Evolutionary conservation across 2,888 invertebrate genomes (phyloP).

Genomic region (Druceiella hillmani): DNA sequence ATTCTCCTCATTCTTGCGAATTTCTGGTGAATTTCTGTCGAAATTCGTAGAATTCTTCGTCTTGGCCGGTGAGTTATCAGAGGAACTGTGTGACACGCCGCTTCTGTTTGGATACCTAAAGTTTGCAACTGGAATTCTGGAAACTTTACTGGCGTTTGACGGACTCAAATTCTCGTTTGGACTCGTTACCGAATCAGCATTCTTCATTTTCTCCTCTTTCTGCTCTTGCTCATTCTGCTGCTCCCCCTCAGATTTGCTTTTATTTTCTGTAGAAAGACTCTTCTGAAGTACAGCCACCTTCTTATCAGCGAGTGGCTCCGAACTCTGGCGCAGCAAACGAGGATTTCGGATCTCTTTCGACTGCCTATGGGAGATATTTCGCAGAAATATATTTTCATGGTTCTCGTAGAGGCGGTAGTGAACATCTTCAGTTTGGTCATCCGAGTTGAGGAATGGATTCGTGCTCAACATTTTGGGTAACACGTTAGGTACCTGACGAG

Average conservation of each 20-base stretch:
- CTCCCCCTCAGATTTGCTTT: slow-evolving; percentile 25
- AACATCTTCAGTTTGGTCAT: slow-evolving; percentile 29
- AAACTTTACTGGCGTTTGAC: slow-evolving; percentile 29
- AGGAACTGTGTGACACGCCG: slow-evolving; percentile 32
- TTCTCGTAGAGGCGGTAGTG: slow-evolving; percentile 41
- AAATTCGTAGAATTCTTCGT: slow-evolving; percentile 13
- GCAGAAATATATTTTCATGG: slow-evolving; percentile 41
- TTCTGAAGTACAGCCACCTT: slow-evolving; percentile 35
- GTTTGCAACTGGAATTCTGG: slow-evolving; percentile 44
- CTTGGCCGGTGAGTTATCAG: slow-evolving; percentile 38
- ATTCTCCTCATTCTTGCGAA: background rate
- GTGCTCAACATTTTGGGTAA: too few relatives aligned
- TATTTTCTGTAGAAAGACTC: slow-evolving; percentile 41
- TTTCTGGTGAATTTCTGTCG: background rate
- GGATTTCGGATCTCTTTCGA: slow-evolving; percentile 40
- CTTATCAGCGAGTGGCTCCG: slow-evolving; percentile 39
- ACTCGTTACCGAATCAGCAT: too few relatives aligned
- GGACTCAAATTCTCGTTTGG: slow-evolving; percentile 31
- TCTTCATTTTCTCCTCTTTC: slow-evolving; percentile 26
- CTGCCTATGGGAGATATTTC: slow-evolving; percentile 41
- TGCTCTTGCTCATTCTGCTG: slow-evolving; percentile 16
- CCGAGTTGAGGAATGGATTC: slow-evolving; percentile 36
- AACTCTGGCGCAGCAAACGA: slow-evolving; percentile 37
- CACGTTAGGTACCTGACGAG: too few relatives aligned
- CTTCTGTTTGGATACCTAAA: slow-evolving; percentile 44